Evolutionary conservation across 2,797 vertebrate species (phyloP), one percentile per base, ranked within the genome.

Genomic region (Somateria mollissima): DNA sequence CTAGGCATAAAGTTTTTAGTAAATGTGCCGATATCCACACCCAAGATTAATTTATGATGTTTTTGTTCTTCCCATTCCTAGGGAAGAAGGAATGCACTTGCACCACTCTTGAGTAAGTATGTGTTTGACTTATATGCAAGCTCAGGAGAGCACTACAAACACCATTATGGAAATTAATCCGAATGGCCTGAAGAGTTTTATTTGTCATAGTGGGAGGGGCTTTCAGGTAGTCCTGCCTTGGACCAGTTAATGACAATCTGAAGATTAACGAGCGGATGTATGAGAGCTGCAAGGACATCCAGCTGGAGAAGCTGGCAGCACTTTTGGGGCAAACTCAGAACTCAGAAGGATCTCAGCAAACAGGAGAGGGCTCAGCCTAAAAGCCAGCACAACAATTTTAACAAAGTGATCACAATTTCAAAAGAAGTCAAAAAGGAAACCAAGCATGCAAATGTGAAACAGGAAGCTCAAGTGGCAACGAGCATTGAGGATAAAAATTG

Each of bases 11-110:
- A 77, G 80, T 21, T 93, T 81, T 69, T 17, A 69, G 7, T 81
- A 84, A 91, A 90, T 13, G n/a, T 28, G 53, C n/a, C 0, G 3
- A 64, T 70, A 89, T 13, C 80, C 93, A 95, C 88, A 54, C 89
- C 84, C 86, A 90, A 73, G 69, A 74, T 84, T 49, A 89, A 83
- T 37, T 88, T 89, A 34, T 72, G 49, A 62, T 34, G 43, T 1
- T 87, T 92, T 89, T 94, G 39, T 79, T 95, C 83, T 82, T 82
- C 47, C 30, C 77, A 49, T 76, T 93, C 64, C 74, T 56, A 64
- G 32, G 75, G 45, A 82, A 79, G 70, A 87, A 89, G 36, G 92
- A 94, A 95, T 82, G 90, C 36, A 82, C 47, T 93, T 93, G 64
- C n/a, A 90, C 27, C 2, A 17, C 71, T 87, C 80, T 66, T 67